Conservation (phyloP, 2,888 invertebrate species). For the Halictus quadricinctus region DNA sequence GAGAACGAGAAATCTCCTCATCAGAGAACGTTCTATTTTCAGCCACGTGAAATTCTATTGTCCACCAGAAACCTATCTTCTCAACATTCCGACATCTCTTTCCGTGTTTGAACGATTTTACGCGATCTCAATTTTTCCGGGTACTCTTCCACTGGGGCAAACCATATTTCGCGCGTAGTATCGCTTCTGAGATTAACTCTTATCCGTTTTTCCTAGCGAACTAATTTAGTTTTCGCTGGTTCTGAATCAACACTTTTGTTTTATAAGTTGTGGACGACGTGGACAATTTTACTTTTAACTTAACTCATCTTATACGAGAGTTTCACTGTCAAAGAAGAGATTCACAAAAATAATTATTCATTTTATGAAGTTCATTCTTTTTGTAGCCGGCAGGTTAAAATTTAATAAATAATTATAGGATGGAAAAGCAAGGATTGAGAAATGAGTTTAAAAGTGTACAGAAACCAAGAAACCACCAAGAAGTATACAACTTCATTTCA, state of each 20-base stretch:
- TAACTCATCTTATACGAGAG: background rate
- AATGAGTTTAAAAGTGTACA: too few species aligned
- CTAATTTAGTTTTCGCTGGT: background rate
- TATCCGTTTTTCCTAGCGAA: too few species aligned
- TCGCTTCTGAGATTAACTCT: background rate
- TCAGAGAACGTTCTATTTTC: background rate
- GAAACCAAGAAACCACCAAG: too few species aligned
- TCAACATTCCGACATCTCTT: background rate
- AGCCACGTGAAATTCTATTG: background rate
- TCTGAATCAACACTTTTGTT: background rate
- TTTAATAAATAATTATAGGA: background rate
- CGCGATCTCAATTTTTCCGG: background rate
- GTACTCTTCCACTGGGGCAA: background rate
- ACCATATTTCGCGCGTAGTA: background rate
- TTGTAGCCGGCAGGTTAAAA: background rate
- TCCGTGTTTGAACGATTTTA: background rate
- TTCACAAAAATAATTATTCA: background rate
- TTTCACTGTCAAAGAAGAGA: background rate
- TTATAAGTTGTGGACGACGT: background rate
- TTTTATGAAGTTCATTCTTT: too few species aligned
- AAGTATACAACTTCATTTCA: too few species aligned
- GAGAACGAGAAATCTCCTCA: background rate
- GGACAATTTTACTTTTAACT: background rate
- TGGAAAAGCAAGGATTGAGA: background rate
- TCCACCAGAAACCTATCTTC: slow-evolving; percentile 1